phyloP scores from a whole-genome alignment of 2,797 vertebrate genomes.

The Pangasius macronema region DNA sequence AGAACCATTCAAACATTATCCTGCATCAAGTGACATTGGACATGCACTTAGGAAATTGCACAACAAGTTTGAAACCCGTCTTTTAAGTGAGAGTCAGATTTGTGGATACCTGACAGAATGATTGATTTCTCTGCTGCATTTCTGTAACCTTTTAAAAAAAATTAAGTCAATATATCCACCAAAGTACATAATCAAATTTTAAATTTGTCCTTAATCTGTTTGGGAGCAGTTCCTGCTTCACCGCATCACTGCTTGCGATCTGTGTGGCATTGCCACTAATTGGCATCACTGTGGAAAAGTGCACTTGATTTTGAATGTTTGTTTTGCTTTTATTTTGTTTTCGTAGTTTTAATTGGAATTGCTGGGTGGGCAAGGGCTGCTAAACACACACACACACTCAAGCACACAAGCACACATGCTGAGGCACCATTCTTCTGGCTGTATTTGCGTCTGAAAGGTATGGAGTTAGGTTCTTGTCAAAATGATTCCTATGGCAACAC shows the following conservation, averaged over 20 bases:
- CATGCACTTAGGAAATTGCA: background rate
- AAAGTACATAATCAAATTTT: slow-evolving; percentile 10
- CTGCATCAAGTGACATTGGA: background rate
- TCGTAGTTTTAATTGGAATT: slow-evolving; percentile 40
- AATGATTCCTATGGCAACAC: background rate
- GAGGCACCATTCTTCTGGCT: background rate
- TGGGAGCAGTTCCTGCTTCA: background rate
- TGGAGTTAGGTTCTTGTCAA: slow-evolving; percentile 6
- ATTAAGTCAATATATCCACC: background rate
- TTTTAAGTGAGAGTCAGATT: background rate
- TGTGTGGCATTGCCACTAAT: slow-evolving; percentile 49
- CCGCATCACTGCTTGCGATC: slow-evolving; percentile 10
- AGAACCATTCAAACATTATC: background rate
- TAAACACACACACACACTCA: slow-evolving; percentile 14
- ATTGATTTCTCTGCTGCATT: slow-evolving; percentile 1
- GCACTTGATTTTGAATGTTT: slow-evolving; percentile 49
- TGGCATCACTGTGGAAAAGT: slow-evolving; percentile 37
- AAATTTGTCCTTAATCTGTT: background rate
- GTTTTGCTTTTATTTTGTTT: slow-evolving; percentile 47
- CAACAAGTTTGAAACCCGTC: background rate
- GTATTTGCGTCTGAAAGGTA: slow-evolving; percentile 16
- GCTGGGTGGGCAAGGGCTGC: slow-evolving; percentile 9
- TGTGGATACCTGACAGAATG: slow-evolving; percentile 13
- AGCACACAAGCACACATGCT: background rate
- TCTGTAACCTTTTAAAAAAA: slow-evolving; percentile 12